Evolutionary conservation across 2,888 invertebrate genomes (phyloP), one percentile per base, ranked within the genome.

Genomic region (Coleophora flavipennella): DNA sequence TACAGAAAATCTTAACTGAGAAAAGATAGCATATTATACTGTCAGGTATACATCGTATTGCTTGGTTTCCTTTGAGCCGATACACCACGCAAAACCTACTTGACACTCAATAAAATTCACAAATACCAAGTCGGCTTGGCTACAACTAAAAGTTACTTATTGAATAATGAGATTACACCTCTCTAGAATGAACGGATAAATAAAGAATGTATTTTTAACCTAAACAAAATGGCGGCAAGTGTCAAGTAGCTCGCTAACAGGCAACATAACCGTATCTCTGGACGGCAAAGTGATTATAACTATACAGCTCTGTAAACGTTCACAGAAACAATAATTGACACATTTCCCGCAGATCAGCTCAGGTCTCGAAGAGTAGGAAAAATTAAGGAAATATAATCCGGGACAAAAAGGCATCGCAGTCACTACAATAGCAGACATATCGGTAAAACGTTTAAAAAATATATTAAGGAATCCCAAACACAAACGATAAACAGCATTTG

Each of bases 401-500:
- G 51, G 51, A 46, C 51, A 55, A 55, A 55, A 57, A 41, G 46
- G 31, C 20, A 20, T 33, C 35, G 38, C 25, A 36, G 12, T 39
- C 29, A 34, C 34, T 37, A 42, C 39, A 36, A 43, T 39, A 36
- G 46, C 43, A 43, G 46, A 20, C 46, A 41, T 43, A 49, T 62
- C 53, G 20, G 66, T 68, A 67, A 71, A 68, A 68, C 50, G 57
- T 59, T 63, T 65, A 63, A 69, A 71, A 72, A 58, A 61, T 57
- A 69, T 67, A 67, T 65, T 59, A 52, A 49, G 61, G 62, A 61
- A 65, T 59, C 59, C 53, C 51, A 46, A 59, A 61, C 67, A 62
- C 69, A 49, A 48, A 38, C 43, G 48, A 35, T 40, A 32, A 41
- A 43, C 44, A 42, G 47, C 63, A 59, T 54, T 63, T 61, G 65